Base-by-base conservation (phyloP, 2,113 vertebrate species). In the Phyllostomus discolor region DNA sequence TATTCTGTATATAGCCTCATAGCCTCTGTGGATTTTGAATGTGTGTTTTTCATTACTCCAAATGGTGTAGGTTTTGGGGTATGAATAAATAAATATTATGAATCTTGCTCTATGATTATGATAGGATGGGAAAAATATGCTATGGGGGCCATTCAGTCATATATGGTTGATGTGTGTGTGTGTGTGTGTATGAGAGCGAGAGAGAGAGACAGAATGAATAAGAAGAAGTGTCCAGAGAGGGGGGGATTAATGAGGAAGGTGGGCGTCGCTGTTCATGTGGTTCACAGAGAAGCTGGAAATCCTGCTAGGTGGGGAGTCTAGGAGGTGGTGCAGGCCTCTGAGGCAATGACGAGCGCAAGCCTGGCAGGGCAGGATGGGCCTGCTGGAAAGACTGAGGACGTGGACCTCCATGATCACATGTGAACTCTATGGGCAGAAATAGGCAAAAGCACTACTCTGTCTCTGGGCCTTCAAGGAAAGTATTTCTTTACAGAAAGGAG, bases 321-420 rank as follows among this genome's bases (percentile, higher is more conserved):
- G 43, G 33, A 35, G 26, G 17, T 38, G 2, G 19, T 43, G 8
- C 1, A 75, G 26, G 28, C n/a, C 14, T 50, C n/a, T 43, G 5
- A 2, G 50, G 10, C 4, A 20, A 6, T 8, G 9, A 17, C 2
- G 20, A 59, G 0, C 6, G 1, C 43, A 31, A 75, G 17, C 16
- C 15, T 24, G 52, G 5, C 8, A 4, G 16, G 28, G 1, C 31
- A 50, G 73, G 14, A 26, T 52, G 28, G 38, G 28, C 22, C 88
- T 79, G 33, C 33, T 57, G 26, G 79, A 28, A 88, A 59, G 10
- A 66, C 19, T 8, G 20, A 78, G 17, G 5, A 19, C 7, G 33
- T 31, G 10, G 4, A 12, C 11, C 6, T 78, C n/a, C 9, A 33
- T 3, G 31, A 66, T 67, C 67, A 43, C 57, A 59, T 10, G 64